These are phyloP conservation scores for Proterorhinus semilunaris DNA, from an alignment of 2,113 vertebrate genomes.

Conservation along the genomic window DNA sequence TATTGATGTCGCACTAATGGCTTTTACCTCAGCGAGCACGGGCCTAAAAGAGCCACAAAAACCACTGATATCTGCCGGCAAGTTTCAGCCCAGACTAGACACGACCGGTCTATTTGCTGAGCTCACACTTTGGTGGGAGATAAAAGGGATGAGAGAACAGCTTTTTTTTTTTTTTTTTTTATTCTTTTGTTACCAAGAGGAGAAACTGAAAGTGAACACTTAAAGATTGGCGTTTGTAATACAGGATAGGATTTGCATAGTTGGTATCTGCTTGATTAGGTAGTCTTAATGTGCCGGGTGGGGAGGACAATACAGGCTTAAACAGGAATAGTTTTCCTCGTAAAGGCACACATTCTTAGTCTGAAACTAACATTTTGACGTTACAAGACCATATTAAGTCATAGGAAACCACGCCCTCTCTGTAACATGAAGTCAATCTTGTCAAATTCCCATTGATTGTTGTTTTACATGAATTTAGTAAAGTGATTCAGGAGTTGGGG, in stretches of 20 bases:
- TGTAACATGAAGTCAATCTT: background rate
- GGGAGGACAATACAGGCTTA: background rate
- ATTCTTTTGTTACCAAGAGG: background rate
- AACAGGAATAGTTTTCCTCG: background rate
- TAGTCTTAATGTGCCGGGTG: background rate
- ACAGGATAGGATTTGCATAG: too few relatives aligned
- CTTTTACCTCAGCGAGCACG: background rate
- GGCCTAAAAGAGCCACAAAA: background rate
- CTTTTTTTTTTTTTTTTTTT: background rate
- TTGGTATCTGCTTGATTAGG: background rate
- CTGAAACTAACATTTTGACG: background rate
- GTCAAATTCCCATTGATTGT: background rate
- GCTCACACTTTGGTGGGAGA: background rate
- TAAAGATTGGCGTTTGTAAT: too few relatives aligned
- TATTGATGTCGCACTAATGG: background rate
- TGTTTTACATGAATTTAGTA: slow-evolving; percentile 16
- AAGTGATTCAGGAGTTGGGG: slow-evolving; percentile 55
- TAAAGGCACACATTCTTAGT: background rate
- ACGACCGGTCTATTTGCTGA: slow-evolving; percentile 1
- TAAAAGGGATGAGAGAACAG: slow-evolving; percentile 7
- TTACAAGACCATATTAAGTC: background rate
- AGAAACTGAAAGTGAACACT: background rate
- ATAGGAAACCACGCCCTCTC: background rate
- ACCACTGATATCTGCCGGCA: background rate
- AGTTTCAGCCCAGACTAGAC: slow-evolving; percentile 1